Evolutionary conservation across 2,888 invertebrate genomes (phyloP).

Genomic region (Helleia helle): DNA sequence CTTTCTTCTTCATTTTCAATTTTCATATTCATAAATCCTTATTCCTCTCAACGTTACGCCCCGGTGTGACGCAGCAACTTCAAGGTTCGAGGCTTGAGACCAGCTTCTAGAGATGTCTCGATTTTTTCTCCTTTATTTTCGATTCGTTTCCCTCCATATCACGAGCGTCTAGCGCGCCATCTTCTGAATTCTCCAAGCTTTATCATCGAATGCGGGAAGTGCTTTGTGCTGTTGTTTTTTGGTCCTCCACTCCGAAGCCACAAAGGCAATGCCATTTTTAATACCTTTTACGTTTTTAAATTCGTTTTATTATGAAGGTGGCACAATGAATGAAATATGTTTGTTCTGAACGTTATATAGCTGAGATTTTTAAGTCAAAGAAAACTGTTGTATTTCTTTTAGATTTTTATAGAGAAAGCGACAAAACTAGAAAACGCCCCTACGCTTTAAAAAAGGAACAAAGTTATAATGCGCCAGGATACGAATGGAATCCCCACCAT

Average conservation of each 20-base stretch:
- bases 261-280: conserved; percentile 15
- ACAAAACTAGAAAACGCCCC: too few species aligned
- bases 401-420: too few species aligned
- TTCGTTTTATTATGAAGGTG: conserved; percentile 9
- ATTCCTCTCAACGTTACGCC: conserved; percentile 11
- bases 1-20: too few species aligned
- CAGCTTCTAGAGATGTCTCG: conserved; percentile 65
- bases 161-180: conserved; percentile 61
- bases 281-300: conserved; percentile 9
- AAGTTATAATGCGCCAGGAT: too few species aligned
- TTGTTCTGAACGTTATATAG: too few species aligned
- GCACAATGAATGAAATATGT: too few species aligned
- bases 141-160: conserved; percentile 59
- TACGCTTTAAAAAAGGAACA: too few species aligned
- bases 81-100: conserved; percentile 62
- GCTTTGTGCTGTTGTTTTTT: conserved; percentile 29
- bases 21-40: too few species aligned
- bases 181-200: conserved; percentile 47
- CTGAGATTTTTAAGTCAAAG: too few species aligned
- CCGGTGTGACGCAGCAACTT: conserved; percentile 43
- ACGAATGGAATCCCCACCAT: too few species aligned
- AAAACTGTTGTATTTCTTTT: too few species aligned
- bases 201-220: conserved; percentile 34
- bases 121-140: conserved; percentile 68
- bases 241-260: conserved; percentile 21